phyloP scores from a whole-genome alignment of 1,140 invertebrate species.

The Drosophila bifasciata region DNA sequence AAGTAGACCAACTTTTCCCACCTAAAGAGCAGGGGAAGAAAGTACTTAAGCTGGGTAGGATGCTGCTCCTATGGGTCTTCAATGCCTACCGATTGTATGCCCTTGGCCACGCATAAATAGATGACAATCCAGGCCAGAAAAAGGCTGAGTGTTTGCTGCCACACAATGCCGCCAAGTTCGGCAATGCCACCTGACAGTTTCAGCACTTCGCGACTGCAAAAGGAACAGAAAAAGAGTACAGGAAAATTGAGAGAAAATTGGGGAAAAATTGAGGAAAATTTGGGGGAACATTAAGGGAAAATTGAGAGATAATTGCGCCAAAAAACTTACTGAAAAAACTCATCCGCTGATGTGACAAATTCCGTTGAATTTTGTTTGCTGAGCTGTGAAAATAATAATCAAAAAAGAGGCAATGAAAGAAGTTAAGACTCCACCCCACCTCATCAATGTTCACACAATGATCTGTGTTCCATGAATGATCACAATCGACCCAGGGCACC shows the following conservation, averaged over 20 bases:
- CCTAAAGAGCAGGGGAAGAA: too few species aligned
- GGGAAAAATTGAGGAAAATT: too few species aligned
- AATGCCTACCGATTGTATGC: slow-evolving; percentile 91
- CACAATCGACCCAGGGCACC: slow-evolving; percentile 94
- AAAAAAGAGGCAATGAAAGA: not conserved
- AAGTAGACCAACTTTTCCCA: slow-evolving; percentile 92
- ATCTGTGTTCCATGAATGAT: slow-evolving; percentile 94
- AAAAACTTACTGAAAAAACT: slow-evolving; percentile 92
- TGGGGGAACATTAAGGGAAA: too few species aligned
- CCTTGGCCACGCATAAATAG: slow-evolving; percentile 92
- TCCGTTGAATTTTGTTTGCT: not conserved
- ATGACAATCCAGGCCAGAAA: slow-evolving; percentile 90
- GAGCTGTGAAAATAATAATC: not conserved
- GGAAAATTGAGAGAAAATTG: not conserved
- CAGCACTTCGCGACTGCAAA: slow-evolving; percentile 88
- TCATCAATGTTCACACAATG: slow-evolving; percentile 85
- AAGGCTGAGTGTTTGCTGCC: slow-evolving; percentile 89
- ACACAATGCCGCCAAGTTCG: slow-evolving; percentile 89
- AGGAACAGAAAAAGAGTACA: not conserved
- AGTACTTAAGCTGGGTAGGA: too few species aligned
- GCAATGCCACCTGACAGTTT: slow-evolving; percentile 88
- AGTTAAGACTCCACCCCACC: too few species aligned
- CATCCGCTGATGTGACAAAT: slow-evolving; percentile 90
- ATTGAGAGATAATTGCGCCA: not conserved
- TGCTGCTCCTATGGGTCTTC: too few species aligned